phyloP scores from a whole-genome alignment of 2,888 invertebrate species.

The Drosophila kokeensis region DNA sequence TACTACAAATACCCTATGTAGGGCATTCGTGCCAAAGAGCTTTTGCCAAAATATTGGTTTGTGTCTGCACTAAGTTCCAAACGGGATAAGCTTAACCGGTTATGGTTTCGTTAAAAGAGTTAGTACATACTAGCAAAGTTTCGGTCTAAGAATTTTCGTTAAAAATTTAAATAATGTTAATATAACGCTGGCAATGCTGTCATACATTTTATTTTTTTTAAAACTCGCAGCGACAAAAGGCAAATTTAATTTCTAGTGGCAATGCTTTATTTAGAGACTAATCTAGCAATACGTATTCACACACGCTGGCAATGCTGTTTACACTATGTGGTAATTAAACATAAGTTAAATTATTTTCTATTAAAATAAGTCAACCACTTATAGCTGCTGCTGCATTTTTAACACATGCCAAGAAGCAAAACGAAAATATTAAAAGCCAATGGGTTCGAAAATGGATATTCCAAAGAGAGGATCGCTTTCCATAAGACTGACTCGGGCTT shows the following conservation, averaged over 20 bases:
- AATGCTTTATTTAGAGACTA: background rate
- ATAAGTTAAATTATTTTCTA: background rate
- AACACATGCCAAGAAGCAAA: too few species aligned
- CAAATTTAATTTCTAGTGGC: background rate
- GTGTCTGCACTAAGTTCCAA: constrained; percentile 19
- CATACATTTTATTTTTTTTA: background rate
- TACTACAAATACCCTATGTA: background rate
- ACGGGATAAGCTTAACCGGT: constrained; percentile 8
- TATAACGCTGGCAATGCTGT: background rate
- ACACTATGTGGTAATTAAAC: background rate
- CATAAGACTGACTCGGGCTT: background rate
- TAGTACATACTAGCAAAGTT: background rate
- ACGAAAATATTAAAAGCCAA: too few species aligned
- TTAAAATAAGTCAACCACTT: too few species aligned
- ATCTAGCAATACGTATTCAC: background rate
- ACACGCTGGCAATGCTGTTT: background rate
- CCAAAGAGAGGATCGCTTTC: background rate
- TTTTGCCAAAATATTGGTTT: constrained; percentile 2
- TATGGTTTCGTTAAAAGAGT: constrained; percentile 19
- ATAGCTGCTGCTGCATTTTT: too few species aligned
- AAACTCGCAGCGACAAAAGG: background rate
- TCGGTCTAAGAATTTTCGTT: background rate
- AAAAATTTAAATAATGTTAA: background rate
- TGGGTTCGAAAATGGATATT: background rate
- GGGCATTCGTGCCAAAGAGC: background rate